phyloP scores from a whole-genome alignment of 2,797 vertebrate genomes.

The Neosilurus hyrtlii region DNA sequence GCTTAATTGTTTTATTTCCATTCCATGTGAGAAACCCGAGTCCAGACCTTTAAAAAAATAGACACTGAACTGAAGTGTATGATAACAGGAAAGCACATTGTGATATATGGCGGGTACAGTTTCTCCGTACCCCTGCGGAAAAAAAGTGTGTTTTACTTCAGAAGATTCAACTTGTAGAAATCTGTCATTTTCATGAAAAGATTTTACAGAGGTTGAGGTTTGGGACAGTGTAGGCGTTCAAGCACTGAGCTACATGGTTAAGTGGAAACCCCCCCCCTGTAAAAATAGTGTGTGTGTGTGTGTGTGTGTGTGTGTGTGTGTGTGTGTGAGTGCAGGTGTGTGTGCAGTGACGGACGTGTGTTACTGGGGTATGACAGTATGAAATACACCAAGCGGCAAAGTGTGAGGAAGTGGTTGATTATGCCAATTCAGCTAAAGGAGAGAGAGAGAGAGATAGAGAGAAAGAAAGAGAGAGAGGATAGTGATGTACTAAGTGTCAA shows the following conservation, averaged over 20 bases:
- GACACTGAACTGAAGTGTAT: not conserved
- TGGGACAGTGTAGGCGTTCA: not conserved
- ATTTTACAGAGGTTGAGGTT: not conserved
- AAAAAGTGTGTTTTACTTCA: not conserved
- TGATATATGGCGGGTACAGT: not conserved
- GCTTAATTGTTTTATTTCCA: not conserved
- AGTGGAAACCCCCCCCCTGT: constrained; percentile 15
- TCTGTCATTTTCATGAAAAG: constrained; percentile 3
- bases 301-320: constrained; percentile 12
- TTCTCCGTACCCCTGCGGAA: not conserved
- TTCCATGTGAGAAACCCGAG: not conserved
- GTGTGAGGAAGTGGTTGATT: constrained; percentile 51
- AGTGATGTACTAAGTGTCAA: not conserved
- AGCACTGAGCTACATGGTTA: not conserved
- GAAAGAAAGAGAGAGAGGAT: constrained; percentile 13
- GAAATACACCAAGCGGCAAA: constrained; percentile 31
- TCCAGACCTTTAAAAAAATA: not conserved
- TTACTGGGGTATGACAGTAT: constrained; percentile 32
- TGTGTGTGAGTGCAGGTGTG: constrained; percentile 11
- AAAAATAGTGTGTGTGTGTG: constrained; percentile 16
- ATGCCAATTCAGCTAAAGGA: constrained; percentile 50
- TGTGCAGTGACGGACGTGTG: constrained; percentile 12
- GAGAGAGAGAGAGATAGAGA: constrained; percentile 53
- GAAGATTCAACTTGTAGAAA: not conserved
- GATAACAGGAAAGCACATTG: not conserved